Evolutionary conservation across 1,140 invertebrate genomes (phyloP), one percentile per base, ranked within the genome.

Genomic region (Tetramorium parvispinum): DNA sequence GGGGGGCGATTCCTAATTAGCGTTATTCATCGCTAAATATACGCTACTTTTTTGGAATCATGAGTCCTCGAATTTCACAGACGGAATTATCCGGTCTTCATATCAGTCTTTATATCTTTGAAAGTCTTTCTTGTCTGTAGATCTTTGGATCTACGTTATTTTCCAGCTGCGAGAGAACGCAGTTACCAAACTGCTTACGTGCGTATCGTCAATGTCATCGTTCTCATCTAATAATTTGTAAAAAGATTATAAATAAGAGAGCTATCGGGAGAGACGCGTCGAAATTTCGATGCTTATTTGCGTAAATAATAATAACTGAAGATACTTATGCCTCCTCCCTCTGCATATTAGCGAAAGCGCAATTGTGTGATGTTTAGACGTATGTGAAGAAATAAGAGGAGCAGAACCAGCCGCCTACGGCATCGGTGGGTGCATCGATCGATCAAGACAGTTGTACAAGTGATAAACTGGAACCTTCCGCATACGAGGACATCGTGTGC

Each of bases 401-500:
- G 21, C n/a, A 75, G 40, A 46, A 46, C 40, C 40, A 51, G n/a
- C 43, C 49, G 53, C 13, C 51, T 27, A 13, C 63, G 21, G n/a
- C 37, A 57, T 40, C 63, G 65, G 32, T 43, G 76, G 55, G 51
- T 75, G 71, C 89, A 89, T 91, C 83, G 90, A 88, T 91, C 89
- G 83, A 85, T 88, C 65, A 87, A 87, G 89, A 90, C 89, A 86
- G 89, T 90, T 85, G 61, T 24, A 43, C 59, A 53, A 90, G 86
- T 71, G 77, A 51, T 66, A 88, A 82, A 82, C 77, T 88, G 86
- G 81, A 91, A 91, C 73, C 87, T 91, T 87, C 87, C 87, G 89
- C 79, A 53, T 91, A 75, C 59, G n/a, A 37, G 87, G 75, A 73
- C 81, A 88, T 49, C 61, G 73, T 40, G 86, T 65, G 57, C 53